Percentiles rank a stretch among this genome's conserved stretches.
Conservation (phyloP, 2,888 invertebrate genomes). For the Laspeyria flexula region DNA sequence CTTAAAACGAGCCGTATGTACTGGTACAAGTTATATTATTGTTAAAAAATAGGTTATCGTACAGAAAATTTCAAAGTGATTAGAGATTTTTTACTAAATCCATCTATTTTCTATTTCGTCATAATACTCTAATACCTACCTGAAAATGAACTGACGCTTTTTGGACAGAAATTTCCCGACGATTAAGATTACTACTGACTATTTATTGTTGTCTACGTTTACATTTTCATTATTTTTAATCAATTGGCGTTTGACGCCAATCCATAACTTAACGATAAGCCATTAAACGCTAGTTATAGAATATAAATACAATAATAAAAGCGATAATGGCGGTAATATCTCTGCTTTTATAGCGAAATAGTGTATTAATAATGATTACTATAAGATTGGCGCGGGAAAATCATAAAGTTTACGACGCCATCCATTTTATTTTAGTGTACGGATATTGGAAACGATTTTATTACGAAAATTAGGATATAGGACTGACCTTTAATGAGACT, state of each 20-base stretch:
- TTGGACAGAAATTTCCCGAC: too few relatives aligned
- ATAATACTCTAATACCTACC: too few relatives aligned
- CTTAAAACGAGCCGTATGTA: too few relatives aligned
- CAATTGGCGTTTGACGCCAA: background rate
- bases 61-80: too few relatives aligned
- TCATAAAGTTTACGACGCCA: constrained; percentile 7
- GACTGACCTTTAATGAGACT: background rate
- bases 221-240: too few relatives aligned
- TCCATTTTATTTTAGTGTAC: background rate
- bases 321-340: background rate
- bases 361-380: constrained; percentile 59
- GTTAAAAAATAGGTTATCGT: too few relatives aligned
- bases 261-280: background rate
- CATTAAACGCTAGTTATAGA: background rate
- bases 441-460: background rate
- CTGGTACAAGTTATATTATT: too few relatives aligned
- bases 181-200: too few relatives aligned
- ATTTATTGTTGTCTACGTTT: too few relatives aligned
- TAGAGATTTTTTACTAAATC: too few relatives aligned
- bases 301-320: background rate
- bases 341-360: constrained; percentile 20
- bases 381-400: constrained; percentile 34
- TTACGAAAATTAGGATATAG: background rate
- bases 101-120: too few relatives aligned
- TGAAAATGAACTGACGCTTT: too few relatives aligned